A percentile compares a stretch with the other conserved stretches of the same genome.
Conservation (phyloP, 2,888 invertebrate genomes). For the Elysia crispata region DNA sequence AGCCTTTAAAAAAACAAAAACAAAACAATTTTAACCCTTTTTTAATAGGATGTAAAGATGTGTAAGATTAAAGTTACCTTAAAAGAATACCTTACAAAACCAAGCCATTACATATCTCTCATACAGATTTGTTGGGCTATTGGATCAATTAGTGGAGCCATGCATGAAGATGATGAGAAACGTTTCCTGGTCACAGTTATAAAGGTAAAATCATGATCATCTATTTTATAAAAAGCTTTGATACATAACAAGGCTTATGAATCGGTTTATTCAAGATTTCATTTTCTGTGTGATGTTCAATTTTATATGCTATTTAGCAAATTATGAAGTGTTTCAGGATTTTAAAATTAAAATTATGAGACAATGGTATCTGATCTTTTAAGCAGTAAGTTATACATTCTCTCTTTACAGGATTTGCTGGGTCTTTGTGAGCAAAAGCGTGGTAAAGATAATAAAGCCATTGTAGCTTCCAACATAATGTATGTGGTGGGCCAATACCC, state of each 20-base stretch:
- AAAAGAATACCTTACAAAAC: too few species aligned
- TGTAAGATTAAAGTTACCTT: too few species aligned
- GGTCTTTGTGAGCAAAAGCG: constrained; percentile 97
- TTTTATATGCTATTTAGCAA: too few species aligned
- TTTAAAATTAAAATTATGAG: too few species aligned
- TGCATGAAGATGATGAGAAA: constrained; percentile 99
- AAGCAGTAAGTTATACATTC: too few species aligned
- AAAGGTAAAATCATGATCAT: constrained; percentile 63
- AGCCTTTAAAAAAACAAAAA: too few species aligned
- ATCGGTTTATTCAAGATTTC: not conserved
- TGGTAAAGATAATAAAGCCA: constrained; percentile 99
- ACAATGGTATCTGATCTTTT: too few species aligned
- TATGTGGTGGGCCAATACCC: constrained; percentile 99
- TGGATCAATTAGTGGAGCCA: constrained; percentile 98
- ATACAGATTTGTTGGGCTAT: constrained; percentile 96
- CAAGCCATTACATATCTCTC: constrained; percentile 39
- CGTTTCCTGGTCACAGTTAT: constrained; percentile 99
- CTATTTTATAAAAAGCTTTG: not conserved
- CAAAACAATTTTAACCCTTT: too few species aligned
- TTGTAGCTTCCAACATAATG: constrained; percentile 99
- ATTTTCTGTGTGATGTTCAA: not conserved
- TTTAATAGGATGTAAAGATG: too few species aligned
- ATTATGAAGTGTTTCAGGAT: too few species aligned
- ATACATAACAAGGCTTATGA: not conserved
- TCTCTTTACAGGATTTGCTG: constrained; percentile 84